phyloP scores from a whole-genome alignment of 2,888 invertebrate genomes.

The Cyclophora albipunctata region DNA sequence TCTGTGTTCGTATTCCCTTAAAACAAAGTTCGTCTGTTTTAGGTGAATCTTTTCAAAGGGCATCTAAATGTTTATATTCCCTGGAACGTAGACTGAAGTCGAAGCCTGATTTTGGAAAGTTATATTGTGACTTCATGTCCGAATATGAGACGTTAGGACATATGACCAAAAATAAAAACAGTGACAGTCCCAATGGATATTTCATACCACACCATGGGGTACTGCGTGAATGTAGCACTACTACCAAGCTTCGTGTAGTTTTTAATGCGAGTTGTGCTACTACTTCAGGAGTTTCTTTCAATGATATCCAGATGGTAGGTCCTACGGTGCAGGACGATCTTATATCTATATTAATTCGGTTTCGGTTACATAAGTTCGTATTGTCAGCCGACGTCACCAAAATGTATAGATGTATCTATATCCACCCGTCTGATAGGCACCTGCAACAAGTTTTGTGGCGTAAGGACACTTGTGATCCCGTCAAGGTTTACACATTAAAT shows the following conservation, averaged over 20 bases:
- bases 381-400: conserved; percentile 9
- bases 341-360: conserved; percentile 9
- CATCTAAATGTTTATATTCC: not conserved
- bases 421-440: not conserved
- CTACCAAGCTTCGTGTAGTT: not conserved
- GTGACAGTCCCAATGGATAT: too few relatives aligned
- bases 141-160: too few relatives aligned
- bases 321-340: conserved; percentile 12
- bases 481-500: conserved; percentile 1
- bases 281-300: not conserved
- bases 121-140: too few relatives aligned
- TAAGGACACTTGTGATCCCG: too few relatives aligned
- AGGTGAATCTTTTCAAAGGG: conserved; percentile 4
- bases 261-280: not conserved
- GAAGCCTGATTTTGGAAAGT: too few relatives aligned
- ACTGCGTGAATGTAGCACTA: not conserved
- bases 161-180: too few relatives aligned
- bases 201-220: not conserved
- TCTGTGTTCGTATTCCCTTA: not conserved
- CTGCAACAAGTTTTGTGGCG: conserved; percentile 12
- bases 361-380: conserved; percentile 8
- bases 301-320: conserved; percentile 10
- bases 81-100: not conserved
- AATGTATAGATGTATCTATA: not conserved
- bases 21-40: not conserved